A percentile compares a stretch with the other conserved stretches of the same genome.
Evolutionary conservation across 2,888 invertebrate genomes (phyloP).

Genomic region (Conchocele bisecta): DNA sequence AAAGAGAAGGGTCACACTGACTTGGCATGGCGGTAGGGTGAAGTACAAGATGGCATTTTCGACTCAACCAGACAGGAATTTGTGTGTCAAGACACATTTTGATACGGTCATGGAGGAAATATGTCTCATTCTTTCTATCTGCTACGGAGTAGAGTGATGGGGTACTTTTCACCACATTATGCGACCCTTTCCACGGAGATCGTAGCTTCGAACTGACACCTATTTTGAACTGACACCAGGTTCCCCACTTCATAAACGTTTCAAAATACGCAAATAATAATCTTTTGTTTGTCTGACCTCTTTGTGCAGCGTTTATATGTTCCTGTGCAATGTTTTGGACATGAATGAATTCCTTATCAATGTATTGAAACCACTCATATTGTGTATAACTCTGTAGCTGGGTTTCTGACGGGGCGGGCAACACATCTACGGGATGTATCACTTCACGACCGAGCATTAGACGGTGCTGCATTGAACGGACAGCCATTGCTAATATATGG

Average conservation of each 20-base stretch:
- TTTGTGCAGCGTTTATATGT: not conserved
- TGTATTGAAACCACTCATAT: not conserved
- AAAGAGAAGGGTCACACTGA: too few species aligned
- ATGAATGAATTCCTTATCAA: not conserved
- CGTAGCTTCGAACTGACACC: not conserved
- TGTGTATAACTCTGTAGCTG: not conserved
- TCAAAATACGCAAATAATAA: not conserved
- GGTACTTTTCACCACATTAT: not conserved
- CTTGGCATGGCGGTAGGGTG: too few species aligned
- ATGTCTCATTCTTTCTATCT: not conserved
- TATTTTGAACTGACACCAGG: not conserved
- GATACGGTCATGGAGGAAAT: not conserved
- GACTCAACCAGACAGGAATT: not conserved
- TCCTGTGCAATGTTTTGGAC: not conserved
- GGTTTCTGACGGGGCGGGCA: not conserved
- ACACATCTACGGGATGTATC: not conserved
- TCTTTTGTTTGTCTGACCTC: not conserved
- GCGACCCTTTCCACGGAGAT: not conserved
- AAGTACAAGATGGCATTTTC: too few species aligned
- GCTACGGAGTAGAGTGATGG: not conserved
- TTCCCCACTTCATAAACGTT: not conserved
- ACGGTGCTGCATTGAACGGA: conserved; percentile 3
- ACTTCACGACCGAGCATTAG: conserved; percentile 10
- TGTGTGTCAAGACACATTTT: not conserved
- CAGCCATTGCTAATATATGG: not conserved